Base-by-base conservation (phyloP, 2,113 vertebrate species). In the Gadus macrocephalus region DNA sequence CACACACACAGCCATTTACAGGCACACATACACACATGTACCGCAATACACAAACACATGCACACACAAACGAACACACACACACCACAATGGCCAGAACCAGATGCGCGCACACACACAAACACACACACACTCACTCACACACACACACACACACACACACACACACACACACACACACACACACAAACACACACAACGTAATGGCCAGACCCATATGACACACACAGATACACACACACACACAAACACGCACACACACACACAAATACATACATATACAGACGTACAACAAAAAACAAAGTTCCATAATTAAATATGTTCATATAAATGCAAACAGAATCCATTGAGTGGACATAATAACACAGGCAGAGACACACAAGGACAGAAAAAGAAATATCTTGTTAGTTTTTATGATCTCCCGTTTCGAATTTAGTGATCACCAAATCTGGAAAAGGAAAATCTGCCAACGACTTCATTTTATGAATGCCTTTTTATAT, bases 201-300 rank as follows among this genome's bases (percentile, higher is more conserved):
- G n/a, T n/a, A n/a, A n/a, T n/a, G n/a, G n/a, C n/a, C n/a, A n/a
- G n/a, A n/a, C n/a, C n/a, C n/a, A n/a, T n/a, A n/a, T n/a, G n/a
- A 53, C 38, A 53, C 31, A 63, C 68, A 70, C 60, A 63, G 15
- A 25, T 60, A 58, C 61, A 76, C 68, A 73, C 60, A 76, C 28
- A 16, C 62, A 78, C 62, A 74, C n/a, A 60, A 8, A 53, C 20
- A 56, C 15, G 53, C 38, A 63, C 27, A 62, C 19, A 71, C 38
- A 66, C 53, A n/a, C 67, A 70, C 28, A 17, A 15, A 66, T 64
- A 76, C 59, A 38, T 49, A 63, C 8, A 69, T 14, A 1, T 19
- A 71, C 65, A 68, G 64, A 69, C 55, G 66, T 16, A 53, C 27
- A 68, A 49, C 62, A 61, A 15, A 73, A 53, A 64, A 69, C 31